Conservation (phyloP, 2,888 invertebrate species). For the Hypomecis punctinalis region DNA sequence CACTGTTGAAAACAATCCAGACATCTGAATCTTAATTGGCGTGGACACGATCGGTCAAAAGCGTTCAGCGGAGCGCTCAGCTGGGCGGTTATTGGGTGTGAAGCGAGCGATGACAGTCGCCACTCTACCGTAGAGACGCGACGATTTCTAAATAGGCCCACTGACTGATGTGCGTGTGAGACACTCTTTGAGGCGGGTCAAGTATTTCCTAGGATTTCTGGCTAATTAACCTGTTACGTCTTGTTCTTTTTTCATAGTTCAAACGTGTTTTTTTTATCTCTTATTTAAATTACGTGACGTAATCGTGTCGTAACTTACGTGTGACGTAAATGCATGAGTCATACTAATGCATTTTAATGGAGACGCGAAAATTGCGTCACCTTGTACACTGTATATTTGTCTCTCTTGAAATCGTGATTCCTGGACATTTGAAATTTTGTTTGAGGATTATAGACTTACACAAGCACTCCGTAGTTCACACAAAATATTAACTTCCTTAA, state of each 20-base stretch:
- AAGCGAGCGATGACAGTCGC: conserved; percentile 62
- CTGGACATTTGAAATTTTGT: too few relatives aligned
- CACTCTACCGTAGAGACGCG: conserved; percentile 53
- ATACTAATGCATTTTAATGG: too few relatives aligned
- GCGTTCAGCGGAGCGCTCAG: conserved; percentile 49
- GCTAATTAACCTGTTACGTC: conserved; percentile 2
- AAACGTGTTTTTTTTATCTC: not conserved
- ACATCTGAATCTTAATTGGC: conserved; percentile 23
- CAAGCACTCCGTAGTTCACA: too few relatives aligned
- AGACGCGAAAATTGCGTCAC: too few relatives aligned
- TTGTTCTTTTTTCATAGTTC: not conserved
- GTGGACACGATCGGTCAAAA: conserved; percentile 20
- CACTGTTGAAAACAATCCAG: conserved; percentile 7
- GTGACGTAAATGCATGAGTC: too few relatives aligned
- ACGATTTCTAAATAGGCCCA: conserved; percentile 51
- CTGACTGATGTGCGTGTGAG: conserved; percentile 39
- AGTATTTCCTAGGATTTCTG: conserved; percentile 18
- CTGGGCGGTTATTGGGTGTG: conserved; percentile 66
- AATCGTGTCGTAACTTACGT: too few relatives aligned
- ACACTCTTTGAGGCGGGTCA: conserved; percentile 42
- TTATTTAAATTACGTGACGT: not conserved
- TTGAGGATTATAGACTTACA: too few relatives aligned
- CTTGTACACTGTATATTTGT: too few relatives aligned
- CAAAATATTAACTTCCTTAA: not conserved
- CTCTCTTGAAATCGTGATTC: too few relatives aligned